These are phyloP conservation scores for Schizopygopsis pylzovi DNA, from an alignment of 2,797 vertebrate genomes.

Conservation along the genomic window DNA sequence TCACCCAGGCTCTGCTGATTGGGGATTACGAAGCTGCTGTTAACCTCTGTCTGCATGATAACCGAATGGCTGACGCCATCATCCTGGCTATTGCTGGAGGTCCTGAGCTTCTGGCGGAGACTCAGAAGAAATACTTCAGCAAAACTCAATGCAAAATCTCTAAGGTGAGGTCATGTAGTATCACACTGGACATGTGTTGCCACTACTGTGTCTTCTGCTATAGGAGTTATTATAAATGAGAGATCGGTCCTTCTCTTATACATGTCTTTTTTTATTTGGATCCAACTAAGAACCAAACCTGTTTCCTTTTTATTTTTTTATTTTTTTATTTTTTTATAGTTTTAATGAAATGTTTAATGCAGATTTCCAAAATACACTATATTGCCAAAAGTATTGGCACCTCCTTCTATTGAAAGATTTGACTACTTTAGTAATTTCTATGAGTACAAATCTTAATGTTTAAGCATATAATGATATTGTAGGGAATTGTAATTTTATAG, in stretches of 20 bases:
- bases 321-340: not conserved
- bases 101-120: slow-evolving; percentile 87
- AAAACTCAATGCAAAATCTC: slow-evolving; percentile 91
- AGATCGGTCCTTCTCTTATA: not conserved
- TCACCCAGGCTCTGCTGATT: slow-evolving; percentile 92
- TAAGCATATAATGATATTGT: no score
- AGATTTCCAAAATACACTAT: not conserved
- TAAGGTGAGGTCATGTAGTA: slow-evolving; percentile 76
- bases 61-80: slow-evolving; percentile 96
- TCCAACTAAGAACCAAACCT: not conserved
- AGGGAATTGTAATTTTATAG: no score
- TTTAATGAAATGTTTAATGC: not conserved
- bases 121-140: slow-evolving; percentile 92
- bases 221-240: not conserved
- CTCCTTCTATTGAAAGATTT: no score
- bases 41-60: slow-evolving; percentile 94
- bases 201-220: not conserved
- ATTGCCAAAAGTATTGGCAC: no score
- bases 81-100: slow-evolving; percentile 95
- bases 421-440: no score
- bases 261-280: not conserved
- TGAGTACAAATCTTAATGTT: no score
- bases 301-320: not conserved
- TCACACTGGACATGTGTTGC: not conserved
- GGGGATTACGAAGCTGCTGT: slow-evolving; percentile 94